Conservation (phyloP, 2,113 vertebrate species). For the Eurypyga helias region DNA sequence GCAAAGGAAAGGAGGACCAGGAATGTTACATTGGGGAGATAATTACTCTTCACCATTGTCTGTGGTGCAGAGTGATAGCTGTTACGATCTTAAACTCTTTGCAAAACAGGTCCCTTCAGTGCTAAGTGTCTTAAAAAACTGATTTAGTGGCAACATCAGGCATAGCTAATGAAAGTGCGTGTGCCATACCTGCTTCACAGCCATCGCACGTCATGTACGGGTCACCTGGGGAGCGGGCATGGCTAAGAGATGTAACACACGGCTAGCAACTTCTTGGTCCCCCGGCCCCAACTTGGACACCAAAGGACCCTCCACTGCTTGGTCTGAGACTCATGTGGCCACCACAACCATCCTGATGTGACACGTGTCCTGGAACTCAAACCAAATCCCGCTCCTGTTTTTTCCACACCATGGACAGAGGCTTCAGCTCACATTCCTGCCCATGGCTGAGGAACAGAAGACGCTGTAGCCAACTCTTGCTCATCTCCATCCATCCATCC, state of each 20-base stretch:
- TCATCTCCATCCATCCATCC: background rate
- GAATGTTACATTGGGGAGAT: background rate
- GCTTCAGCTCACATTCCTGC: background rate
- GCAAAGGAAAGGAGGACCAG: background rate
- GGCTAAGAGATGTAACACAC: background rate
- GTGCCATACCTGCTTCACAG: background rate
- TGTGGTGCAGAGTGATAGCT: background rate
- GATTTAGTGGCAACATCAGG: background rate
- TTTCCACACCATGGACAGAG: background rate
- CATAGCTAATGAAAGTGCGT: background rate
- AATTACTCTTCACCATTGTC: background rate
- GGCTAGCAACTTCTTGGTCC: background rate
- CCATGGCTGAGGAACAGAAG: background rate
- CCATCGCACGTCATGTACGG: fast-evolving
- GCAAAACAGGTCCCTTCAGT: background rate
- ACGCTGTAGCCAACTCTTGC: background rate
- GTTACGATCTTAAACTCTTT: background rate
- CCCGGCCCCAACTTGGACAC: background rate
- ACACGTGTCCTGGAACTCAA: background rate
- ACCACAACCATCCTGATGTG: background rate
- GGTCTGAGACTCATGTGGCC: background rate
- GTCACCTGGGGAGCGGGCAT: fast-evolving
- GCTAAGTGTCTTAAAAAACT: background rate
- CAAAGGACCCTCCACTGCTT: background rate
- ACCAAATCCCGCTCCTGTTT: background rate